Conservation (phyloP, 2,797 vertebrate species). For the Euthynnus affinis region DNA sequence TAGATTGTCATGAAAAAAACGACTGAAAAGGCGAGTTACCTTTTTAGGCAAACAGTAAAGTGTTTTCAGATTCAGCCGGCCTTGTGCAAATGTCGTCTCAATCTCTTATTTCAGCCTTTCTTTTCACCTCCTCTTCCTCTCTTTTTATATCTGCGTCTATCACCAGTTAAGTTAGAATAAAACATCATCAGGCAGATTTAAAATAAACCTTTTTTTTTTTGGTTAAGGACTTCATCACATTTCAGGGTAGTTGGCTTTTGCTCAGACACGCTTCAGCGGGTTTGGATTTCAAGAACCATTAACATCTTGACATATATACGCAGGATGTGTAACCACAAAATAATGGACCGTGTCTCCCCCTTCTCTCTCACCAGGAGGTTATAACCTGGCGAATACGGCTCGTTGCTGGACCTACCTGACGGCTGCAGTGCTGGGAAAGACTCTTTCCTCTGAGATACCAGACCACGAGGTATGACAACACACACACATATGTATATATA, state of each 20-base stretch:
- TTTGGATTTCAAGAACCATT: not conserved
- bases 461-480: constrained; percentile 93
- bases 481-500: no score
- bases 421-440: constrained; percentile 91
- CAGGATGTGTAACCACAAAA: not conserved
- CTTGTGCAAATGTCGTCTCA: no score
- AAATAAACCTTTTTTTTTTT: no score
- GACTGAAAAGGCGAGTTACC: no score
- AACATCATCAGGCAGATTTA: not conserved
- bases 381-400: constrained; percentile 96
- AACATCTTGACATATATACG: not conserved
- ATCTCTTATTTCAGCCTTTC: not conserved
- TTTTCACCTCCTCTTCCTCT: no score
- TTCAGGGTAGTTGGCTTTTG: no score
- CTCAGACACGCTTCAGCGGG: not conserved
- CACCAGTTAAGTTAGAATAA: not conserved
- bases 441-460: constrained; percentile 95
- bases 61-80: no score
- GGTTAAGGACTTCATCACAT: no score
- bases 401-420: constrained; percentile 97
- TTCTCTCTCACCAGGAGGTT: constrained; percentile 88
- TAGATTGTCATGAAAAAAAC: no score
- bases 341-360: not conserved
- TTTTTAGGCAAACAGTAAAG: no score
- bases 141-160: no score